These are phyloP conservation scores for Acanthococcus lagerstroemiae DNA, from an alignment of 2,888 invertebrate genomes.

Conservation along the genomic window DNA sequence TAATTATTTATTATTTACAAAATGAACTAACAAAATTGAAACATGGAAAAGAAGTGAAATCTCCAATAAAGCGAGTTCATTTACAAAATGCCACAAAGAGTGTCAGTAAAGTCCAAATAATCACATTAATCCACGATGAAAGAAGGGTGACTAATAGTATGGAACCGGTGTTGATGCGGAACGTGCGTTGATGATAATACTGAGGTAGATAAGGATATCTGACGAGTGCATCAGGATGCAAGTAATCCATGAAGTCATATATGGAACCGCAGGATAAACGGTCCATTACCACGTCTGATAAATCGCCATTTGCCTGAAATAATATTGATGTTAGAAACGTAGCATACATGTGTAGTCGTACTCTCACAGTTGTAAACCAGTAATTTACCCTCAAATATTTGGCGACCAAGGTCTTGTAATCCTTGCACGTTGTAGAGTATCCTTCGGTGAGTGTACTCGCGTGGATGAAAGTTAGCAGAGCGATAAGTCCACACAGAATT, in stretches of 20 bases:
- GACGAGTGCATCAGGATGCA: conserved; percentile 58
- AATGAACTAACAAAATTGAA: too few relatives aligned
- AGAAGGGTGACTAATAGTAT: conserved; percentile 56
- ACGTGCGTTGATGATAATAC: conserved; percentile 26
- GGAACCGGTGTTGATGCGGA: conserved; percentile 57
- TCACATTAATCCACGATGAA: conserved; percentile 52
- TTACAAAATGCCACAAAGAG: too few relatives aligned
- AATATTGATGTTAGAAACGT: neutral
- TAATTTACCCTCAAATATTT: conserved; percentile 9
- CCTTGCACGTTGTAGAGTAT: conserved; percentile 11
- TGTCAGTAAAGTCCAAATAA: conserved; percentile 49
- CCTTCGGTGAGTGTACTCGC: conserved; percentile 20
- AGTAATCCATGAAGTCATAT: conserved; percentile 74
- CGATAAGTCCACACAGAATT: conserved; percentile 2
- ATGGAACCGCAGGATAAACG: conserved; percentile 63
- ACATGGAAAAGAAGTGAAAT: too few relatives aligned
- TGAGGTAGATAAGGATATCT: conserved; percentile 47
- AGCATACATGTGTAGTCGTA: neutral
- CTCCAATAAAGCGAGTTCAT: too few relatives aligned
- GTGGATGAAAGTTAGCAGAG: conserved; percentile 5
- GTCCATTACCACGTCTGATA: conserved; percentile 50
- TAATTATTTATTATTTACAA: too few relatives aligned
- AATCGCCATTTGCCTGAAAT: conserved; percentile 48
- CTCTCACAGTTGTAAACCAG: neutral
- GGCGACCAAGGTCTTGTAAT: conserved; percentile 14